Base-by-base conservation (phyloP, 2,113 vertebrate genomes). In the Mesocricetus auratus region DNA sequence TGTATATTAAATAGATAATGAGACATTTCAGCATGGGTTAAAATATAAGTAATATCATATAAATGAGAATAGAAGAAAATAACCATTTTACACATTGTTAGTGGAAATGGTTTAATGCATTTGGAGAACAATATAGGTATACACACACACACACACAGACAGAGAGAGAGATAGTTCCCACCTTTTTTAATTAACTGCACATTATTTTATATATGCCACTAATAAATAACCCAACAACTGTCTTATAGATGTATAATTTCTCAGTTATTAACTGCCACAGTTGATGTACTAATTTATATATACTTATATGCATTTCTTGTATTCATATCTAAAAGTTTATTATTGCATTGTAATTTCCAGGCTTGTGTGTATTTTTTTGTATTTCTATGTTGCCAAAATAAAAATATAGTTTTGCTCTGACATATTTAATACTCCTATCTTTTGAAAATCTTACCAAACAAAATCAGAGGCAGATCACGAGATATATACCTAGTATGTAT, bases 1-100 rank as follows among this genome's bases (percentile, higher is more conserved):
- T 96, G 42, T 29, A 97, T 92, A 71, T 93, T 93, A 93, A 95
- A 89, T 69, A 96, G 75, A 79, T 94, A 96, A 96, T 90, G 58
- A 87, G 10, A 83, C 86, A 29, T 42, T 78, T 75, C 88, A 73
- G 47, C 62, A 87, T 31, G 79, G 15, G 71, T 73, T 77, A 93
- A 86, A 96, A 96, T n/a, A 29, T 77, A 64, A 47, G 50, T 91
- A 92, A 75, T 71, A 60, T 71, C 29, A 0, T 62, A 0, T 73
- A 24, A 1, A 8, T 93, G 16, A 97, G 31, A 9, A 4, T 56
- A 36, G 15, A 26, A 86, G 22, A 47, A 50, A 91, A 96, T 3
- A 92, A 26, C 0, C 42, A 64, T n/a, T 56, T 74, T 29, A 73
- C n/a, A 86, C 39, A 83, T 39, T 71, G 36, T 58, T 15, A 77